Evolutionary conservation across 2,113 vertebrate species (phyloP).

Genomic region (Chelonoidis abingdonii): DNA sequence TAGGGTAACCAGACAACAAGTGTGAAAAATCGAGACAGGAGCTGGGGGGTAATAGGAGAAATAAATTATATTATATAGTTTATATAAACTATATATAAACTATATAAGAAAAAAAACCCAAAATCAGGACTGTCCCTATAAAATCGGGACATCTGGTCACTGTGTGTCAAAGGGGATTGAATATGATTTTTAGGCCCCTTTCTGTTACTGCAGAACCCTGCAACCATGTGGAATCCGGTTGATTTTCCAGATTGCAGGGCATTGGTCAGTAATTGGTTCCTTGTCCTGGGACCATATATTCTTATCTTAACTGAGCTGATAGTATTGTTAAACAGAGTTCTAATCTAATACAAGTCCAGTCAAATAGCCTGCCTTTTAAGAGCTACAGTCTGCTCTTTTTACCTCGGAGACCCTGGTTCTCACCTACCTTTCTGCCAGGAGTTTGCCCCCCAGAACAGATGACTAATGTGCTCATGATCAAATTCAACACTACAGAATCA

Average conservation of each 20-base stretch:
- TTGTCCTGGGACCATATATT: neutral
- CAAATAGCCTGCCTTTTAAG: no score
- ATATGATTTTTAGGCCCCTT: neutral
- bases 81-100: no score
- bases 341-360: no score
- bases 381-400: no score
- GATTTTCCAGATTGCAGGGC: neutral
- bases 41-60: no score
- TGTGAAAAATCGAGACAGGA: no score
- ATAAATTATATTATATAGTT: no score
- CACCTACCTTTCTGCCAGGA: neutral
- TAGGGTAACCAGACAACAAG: no score
- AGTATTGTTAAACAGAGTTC: neutral
- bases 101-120: no score
- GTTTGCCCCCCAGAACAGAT: neutral
- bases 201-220: neutral
- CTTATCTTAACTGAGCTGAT: neutral
- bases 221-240: neutral
- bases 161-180: neutral
- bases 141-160: no score
- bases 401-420: neutral
- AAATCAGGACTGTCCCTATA: no score
- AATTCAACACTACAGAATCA: neutral
- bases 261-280: neutral
- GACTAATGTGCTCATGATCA: neutral